Evolutionary conservation across 35 echinoderm and acorn worm genomes (phyloP).

Genomic region (Holothuria glaberrima): DNA sequence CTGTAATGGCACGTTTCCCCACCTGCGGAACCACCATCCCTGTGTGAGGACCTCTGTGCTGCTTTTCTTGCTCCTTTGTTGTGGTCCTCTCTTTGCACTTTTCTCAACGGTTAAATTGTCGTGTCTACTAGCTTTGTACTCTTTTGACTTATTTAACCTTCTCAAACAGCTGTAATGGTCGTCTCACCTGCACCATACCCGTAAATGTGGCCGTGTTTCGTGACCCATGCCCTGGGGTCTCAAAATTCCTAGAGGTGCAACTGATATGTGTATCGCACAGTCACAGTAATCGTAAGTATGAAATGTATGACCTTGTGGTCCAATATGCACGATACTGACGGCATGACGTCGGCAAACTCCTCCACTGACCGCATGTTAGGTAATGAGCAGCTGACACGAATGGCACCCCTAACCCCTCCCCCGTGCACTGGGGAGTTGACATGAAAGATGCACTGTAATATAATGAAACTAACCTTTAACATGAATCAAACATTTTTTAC

Average conservation of each 20-base stretch:
- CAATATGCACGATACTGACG: too few species aligned
- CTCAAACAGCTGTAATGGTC: constrained; percentile 76
- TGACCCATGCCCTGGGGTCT: constrained; percentile 81
- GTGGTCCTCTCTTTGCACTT: not conserved
- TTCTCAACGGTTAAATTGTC: not conserved
- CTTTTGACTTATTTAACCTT: constrained; percentile 50
- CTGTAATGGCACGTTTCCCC: too few species aligned
- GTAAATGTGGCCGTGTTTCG: constrained; percentile 77
- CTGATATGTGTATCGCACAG: constrained; percentile 65
- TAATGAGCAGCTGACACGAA: too few species aligned
- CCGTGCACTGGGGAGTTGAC: too few species aligned
- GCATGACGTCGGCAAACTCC: too few species aligned
- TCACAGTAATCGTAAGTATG: constrained; percentile 65
- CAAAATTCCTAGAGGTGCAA: constrained; percentile 83
- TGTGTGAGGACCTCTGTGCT: too few species aligned
- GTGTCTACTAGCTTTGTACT: constrained; percentile 16
- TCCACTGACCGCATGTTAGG: too few species aligned
- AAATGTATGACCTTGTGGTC: not conserved
- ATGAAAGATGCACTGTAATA: too few species aligned
- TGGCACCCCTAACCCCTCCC: too few species aligned
- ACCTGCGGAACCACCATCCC: too few species aligned
- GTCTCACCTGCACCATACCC: constrained; percentile 72
- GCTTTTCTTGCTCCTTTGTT: not conserved
- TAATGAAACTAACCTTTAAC: too few species aligned
- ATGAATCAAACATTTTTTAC: too few species aligned